Conservation (phyloP, 2,888 invertebrate genomes). For the Sympetrum striolatum region DNA sequence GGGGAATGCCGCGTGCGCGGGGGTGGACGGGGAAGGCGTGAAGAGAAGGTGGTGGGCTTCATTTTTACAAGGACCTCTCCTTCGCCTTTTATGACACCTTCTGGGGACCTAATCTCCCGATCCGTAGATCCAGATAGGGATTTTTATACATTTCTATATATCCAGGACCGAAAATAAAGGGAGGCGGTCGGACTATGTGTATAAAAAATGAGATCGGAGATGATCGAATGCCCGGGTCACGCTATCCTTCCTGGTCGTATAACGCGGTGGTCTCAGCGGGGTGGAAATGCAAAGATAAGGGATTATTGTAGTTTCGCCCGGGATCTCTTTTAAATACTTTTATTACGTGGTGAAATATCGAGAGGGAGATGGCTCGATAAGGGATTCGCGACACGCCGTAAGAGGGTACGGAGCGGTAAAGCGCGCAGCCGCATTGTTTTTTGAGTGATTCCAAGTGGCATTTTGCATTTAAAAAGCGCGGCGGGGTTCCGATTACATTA, state of each 20-base stretch:
- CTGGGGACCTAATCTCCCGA: background rate
- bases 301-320: background rate
- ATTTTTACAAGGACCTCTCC: constrained; percentile 17
- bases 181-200: background rate
- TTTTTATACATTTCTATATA: constrained; percentile 31
- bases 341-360: background rate
- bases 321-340: background rate
- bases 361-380: background rate
- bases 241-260: background rate
- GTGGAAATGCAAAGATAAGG: background rate
- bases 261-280: background rate
- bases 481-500: background rate
- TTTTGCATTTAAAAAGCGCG: background rate
- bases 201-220: background rate
- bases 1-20: background rate
- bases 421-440: background rate
- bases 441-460: background rate
- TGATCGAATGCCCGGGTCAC: constrained; percentile 23
- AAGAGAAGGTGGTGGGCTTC: background rate
- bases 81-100: constrained; percentile 17
- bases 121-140: constrained; percentile 1
- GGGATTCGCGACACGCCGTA: background rate
- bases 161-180: background rate
- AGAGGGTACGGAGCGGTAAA: background rate
- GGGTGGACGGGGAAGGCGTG: background rate